A percentile compares a stretch with the other conserved stretches of the same genome.
Evolutionary conservation across 1,140 invertebrate species (phyloP).

Genomic region (Solenopsis fugax): DNA sequence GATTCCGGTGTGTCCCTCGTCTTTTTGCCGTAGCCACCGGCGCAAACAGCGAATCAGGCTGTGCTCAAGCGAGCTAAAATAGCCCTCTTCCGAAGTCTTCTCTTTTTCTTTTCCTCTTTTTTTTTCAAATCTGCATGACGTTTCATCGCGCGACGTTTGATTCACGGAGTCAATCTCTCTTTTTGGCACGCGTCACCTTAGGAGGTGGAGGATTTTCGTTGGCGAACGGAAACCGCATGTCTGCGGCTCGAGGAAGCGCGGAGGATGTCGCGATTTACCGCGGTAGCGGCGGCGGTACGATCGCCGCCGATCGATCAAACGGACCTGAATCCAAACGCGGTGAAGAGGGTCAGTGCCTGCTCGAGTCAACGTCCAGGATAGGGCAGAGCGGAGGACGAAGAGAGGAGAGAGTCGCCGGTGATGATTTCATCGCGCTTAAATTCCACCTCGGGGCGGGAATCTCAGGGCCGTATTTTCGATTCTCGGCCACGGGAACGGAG

Average conservation of each 20-base stretch:
- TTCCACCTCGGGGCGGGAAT: slow-evolving; percentile 68
- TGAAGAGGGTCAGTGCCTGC: slow-evolving; percentile 71
- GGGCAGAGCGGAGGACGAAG: slow-evolving; percentile 8
- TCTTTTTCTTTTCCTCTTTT: neutral
- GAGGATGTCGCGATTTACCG: neutral
- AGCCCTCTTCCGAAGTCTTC: neutral
- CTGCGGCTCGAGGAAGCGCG: neutral
- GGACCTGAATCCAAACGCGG: slow-evolving; percentile 63
- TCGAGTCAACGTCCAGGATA: slow-evolving; percentile 66
- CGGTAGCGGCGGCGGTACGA: neutral
- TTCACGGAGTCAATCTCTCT: neutral
- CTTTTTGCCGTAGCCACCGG: slow-evolving; percentile 54
- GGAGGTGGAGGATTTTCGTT: neutral
- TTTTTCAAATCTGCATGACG: neutral
- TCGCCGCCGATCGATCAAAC: slow-evolving; percentile 57
- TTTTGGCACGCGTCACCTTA: neutral
- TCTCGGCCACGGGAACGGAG: slow-evolving; percentile 27
- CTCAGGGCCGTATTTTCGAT: slow-evolving; percentile 70
- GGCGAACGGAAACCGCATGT: neutral
- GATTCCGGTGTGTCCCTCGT: slow-evolving; percentile 73
- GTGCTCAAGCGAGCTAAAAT: neutral
- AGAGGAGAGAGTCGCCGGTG: slow-evolving; percentile 42
- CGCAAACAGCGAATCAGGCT: slow-evolving; percentile 46
- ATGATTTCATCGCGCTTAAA: slow-evolving; percentile 75
- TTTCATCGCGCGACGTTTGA: slow-evolving; percentile 50